Conservation (phyloP, 2,888 invertebrate genomes). For the Pelosia muscerda region DNA sequence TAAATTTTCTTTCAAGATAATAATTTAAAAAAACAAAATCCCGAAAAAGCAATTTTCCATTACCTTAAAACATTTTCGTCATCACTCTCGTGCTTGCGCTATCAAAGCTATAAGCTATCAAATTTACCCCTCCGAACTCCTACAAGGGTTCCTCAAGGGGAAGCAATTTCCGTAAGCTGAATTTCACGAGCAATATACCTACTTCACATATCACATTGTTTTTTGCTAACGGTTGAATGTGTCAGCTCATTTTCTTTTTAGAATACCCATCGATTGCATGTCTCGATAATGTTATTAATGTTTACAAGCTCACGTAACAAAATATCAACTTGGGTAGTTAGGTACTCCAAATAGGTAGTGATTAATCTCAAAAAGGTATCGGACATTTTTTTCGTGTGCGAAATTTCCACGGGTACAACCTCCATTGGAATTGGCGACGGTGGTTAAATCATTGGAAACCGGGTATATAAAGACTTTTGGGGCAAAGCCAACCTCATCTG, state of each 20-base stretch:
- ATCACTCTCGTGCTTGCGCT: conserved; percentile 64
- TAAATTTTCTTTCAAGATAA: conserved; percentile 21
- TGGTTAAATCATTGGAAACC: no score
- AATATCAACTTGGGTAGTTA: not conserved
- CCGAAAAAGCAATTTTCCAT: conserved; percentile 38
- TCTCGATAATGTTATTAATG: conserved; percentile 26
- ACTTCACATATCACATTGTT: conserved; percentile 76
- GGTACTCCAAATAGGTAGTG: not conserved
- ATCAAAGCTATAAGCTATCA: conserved; percentile 80
- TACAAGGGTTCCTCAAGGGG: conserved; percentile 72
- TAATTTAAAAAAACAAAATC: conserved; percentile 20
- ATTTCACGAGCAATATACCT: conserved; percentile 82
- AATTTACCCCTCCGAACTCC: conserved; percentile 77
- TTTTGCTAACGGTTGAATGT: conserved; percentile 62
- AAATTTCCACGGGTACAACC: no score
- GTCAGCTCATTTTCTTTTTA: conserved; percentile 66
- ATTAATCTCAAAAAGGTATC: not conserved
- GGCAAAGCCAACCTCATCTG: no score
- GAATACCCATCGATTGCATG: conserved; percentile 40
- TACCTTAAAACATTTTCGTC: conserved; percentile 60
- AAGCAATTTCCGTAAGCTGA: conserved; percentile 84
- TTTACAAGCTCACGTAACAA: conserved; percentile 19
- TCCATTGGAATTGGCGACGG: no score
- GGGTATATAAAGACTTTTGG: no score
- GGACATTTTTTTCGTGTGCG: no score